phyloP scores from a whole-genome alignment of 1,140 invertebrate species.

The Leptestheria dahalacensis region DNA sequence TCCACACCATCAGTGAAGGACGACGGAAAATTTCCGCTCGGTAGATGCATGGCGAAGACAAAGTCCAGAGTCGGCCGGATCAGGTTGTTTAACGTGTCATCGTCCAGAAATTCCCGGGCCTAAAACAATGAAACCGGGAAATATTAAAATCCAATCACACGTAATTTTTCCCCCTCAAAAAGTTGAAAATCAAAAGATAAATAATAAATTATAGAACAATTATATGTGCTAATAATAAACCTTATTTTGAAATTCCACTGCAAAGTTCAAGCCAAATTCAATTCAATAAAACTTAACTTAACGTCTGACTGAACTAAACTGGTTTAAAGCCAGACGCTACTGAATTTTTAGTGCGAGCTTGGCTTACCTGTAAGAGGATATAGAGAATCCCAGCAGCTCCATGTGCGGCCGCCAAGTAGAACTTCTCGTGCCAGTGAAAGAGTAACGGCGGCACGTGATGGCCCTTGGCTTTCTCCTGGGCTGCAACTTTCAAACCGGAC shows the following conservation, averaged over 20 bases:
- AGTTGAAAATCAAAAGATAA: too few species aligned
- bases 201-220: too few species aligned
- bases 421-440: slow-evolving; percentile 74
- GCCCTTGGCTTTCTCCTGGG: slow-evolving; percentile 29
- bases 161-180: too few species aligned
- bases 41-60: slow-evolving; percentile 39
- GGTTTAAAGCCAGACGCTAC: too few species aligned
- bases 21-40: slow-evolving; percentile 75
- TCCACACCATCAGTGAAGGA: slow-evolving; percentile 54
- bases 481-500: slow-evolving; percentile 43
- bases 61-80: slow-evolving; percentile 47
- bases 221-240: too few species aligned
- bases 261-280: slow-evolving; percentile 10
- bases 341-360: not conserved
- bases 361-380: slow-evolving; percentile 51
- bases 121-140: slow-evolving; percentile 27
- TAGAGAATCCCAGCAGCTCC: slow-evolving; percentile 72
- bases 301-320: too few species aligned
- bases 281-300: not conserved
- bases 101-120: slow-evolving; percentile 36
- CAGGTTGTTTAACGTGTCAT: slow-evolving; percentile 34
- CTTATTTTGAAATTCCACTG: too few species aligned
- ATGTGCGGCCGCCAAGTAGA: slow-evolving; percentile 77
- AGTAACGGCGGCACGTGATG: slow-evolving; percentile 42
- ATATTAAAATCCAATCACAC: too few species aligned